Conservation (phyloP, 2,888 invertebrate genomes). For the Stenoptilia bipunctidactyla region DNA sequence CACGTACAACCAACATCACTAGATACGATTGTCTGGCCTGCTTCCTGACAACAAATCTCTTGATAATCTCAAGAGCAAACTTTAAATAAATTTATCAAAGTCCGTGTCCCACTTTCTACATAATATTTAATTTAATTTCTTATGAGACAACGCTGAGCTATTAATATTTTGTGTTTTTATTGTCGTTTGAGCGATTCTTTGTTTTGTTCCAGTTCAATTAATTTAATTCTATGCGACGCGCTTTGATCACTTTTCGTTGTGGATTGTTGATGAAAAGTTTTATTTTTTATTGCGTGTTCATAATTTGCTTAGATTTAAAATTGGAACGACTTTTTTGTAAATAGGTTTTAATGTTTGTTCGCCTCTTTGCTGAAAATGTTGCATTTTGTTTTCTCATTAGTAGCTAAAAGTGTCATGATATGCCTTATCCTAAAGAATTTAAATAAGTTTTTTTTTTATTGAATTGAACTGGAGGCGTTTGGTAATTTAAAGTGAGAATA, state of each 20-base stretch:
- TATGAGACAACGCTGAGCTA: slow-evolving; percentile 31
- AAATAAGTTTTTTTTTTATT: no score
- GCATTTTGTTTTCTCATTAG: no score
- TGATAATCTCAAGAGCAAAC: slow-evolving; percentile 47
- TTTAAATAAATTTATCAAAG: slow-evolving; percentile 48
- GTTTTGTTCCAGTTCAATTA: slow-evolving; percentile 39
- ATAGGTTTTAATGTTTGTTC: no score
- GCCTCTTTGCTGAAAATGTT: no score
- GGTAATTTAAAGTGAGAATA: no score
- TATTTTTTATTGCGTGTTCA: no score
- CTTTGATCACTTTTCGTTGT: slow-evolving; percentile 28
- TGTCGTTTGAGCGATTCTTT: slow-evolving; percentile 50
- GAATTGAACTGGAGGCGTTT: no score
- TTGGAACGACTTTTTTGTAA: no score
- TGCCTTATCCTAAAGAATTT: no score
- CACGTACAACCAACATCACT: slow-evolving; percentile 29
- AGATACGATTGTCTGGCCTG: slow-evolving; percentile 27
- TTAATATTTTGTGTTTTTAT: slow-evolving; percentile 46
- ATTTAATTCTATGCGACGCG: slow-evolving; percentile 28
- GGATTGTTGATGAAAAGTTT: no score
- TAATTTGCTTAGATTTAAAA: no score
- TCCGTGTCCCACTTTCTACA: slow-evolving; percentile 15
- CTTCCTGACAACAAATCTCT: slow-evolving; percentile 39
- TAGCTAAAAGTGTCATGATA: no score
- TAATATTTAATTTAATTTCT: slow-evolving; percentile 30